A percentile compares a stretch with the other conserved stretches of the same genome.
Evolutionary conservation across 2,797 vertebrate genomes (phyloP).

Genomic region (Coluber constrictor): DNA sequence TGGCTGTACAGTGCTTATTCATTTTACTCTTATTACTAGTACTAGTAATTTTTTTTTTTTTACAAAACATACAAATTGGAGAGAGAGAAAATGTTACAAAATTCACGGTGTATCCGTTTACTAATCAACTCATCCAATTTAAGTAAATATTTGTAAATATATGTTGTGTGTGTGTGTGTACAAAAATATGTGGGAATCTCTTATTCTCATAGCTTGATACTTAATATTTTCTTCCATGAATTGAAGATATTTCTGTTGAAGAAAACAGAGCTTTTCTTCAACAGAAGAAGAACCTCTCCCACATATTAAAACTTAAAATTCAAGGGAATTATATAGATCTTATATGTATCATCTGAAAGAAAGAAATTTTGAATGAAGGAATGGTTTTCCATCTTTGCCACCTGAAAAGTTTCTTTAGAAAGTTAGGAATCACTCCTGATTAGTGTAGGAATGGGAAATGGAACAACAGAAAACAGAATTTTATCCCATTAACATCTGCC

Average conservation of each 20-base stretch:
- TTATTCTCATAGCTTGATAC: background rate
- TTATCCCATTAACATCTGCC: background rate
- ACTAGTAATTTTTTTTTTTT: background rate
- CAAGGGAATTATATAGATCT: background rate
- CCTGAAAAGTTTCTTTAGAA: background rate
- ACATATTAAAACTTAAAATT: background rate
- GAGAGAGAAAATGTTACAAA: background rate
- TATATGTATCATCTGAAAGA: background rate
- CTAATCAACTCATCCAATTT: background rate
- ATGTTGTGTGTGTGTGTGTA: background rate
- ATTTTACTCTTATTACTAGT: background rate
- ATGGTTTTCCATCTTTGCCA: background rate
- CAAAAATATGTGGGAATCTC: too few relatives aligned
- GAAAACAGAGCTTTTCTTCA: background rate
- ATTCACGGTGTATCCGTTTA: background rate
- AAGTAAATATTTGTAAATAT: background rate
- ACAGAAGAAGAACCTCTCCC: background rate
- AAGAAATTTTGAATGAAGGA: background rate
- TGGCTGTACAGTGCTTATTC: background rate
- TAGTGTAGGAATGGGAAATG: background rate
- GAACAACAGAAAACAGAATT: background rate
- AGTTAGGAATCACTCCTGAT: background rate
- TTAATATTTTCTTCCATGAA: background rate
- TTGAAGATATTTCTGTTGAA: background rate
- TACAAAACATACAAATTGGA: background rate